Evolutionary conservation across 1,140 invertebrate genomes (phyloP).

Genomic region (Pygmarrhopalites habei): DNA sequence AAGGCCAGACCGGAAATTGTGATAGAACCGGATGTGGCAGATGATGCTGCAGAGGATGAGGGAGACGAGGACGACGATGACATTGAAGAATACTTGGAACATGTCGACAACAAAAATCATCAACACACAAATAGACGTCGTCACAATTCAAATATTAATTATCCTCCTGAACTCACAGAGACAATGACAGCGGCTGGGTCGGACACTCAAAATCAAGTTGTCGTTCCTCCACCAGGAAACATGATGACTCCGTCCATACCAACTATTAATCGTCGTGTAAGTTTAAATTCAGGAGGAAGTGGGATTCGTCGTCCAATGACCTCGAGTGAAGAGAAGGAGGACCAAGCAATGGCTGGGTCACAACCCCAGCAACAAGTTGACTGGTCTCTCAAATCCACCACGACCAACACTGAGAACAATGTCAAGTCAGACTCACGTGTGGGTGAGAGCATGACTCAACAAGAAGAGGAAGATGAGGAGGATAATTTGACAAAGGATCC

Average conservation of each 20-base stretch:
- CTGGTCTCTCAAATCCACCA: neutral
- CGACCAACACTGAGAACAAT: neutral
- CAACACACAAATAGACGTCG: neutral
- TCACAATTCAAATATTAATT: neutral
- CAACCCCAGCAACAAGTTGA: neutral
- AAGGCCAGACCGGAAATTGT: slow-evolving; percentile 30
- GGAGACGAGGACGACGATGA: slow-evolving; percentile 1
- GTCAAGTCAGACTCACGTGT: neutral
- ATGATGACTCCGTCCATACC: neutral
- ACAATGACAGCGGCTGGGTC: slow-evolving; percentile 2
- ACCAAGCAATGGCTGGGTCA: too few species aligned
- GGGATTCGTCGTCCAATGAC: slow-evolving; percentile 7
- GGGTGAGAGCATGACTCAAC: neutral
- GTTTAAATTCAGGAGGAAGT: neutral
- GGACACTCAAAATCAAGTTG: neutral
- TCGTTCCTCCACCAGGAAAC: neutral
- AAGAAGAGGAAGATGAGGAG: slow-evolving; percentile 2
- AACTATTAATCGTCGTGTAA: neutral
- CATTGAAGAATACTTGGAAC: neutral
- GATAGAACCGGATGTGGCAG: slow-evolving; percentile 23
- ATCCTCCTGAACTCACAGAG: too few species aligned
- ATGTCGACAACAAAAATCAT: neutral
- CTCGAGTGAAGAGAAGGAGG: neutral
- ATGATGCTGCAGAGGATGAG: neutral
- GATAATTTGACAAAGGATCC: neutral